Conservation (phyloP, 2,113 vertebrate genomes). For the Zapus hudsonius region DNA sequence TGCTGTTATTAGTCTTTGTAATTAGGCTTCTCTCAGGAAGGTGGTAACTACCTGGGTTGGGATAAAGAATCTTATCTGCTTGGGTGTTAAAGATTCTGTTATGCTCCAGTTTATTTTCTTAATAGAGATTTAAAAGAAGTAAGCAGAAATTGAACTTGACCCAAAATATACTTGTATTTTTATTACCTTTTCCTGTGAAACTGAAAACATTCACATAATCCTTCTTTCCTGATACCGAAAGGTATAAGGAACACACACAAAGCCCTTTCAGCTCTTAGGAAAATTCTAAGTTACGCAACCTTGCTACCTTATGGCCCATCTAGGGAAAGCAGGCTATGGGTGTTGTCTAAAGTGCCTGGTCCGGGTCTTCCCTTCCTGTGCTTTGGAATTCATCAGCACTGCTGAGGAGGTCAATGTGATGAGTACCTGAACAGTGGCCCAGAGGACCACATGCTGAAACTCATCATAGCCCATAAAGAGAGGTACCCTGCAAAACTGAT, state of each 20-base stretch:
- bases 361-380: neutral
- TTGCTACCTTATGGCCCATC: conserved; percentile 49
- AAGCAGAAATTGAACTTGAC: conserved; percentile 76
- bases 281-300: conserved; percentile 73
- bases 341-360: conserved; percentile 23
- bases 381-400: neutral
- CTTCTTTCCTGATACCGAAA: conserved; percentile 76
- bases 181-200: conserved; percentile 79
- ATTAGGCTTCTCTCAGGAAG: conserved; percentile 50
- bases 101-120: conserved; percentile 54
- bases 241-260: conserved; percentile 70
- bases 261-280: conserved; percentile 79
- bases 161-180: conserved; percentile 67
- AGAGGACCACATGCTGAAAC: conserved; percentile 50
- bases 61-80: conserved; percentile 44
- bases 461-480: conserved; percentile 62
- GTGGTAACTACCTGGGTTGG: conserved; percentile 53
- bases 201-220: conserved; percentile 75
- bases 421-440: conserved; percentile 60
- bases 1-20: conserved; percentile 8
- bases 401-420: conserved; percentile 65
- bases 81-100: conserved; percentile 54
- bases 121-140: conserved; percentile 58
- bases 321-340: conserved; percentile 25
- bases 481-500: conserved; percentile 70